Percentiles rank a stretch among this genome's conserved stretches.
phyloP scores from a whole-genome alignment of 2,113 vertebrate genomes.

The Microtus ochrogaster region DNA sequence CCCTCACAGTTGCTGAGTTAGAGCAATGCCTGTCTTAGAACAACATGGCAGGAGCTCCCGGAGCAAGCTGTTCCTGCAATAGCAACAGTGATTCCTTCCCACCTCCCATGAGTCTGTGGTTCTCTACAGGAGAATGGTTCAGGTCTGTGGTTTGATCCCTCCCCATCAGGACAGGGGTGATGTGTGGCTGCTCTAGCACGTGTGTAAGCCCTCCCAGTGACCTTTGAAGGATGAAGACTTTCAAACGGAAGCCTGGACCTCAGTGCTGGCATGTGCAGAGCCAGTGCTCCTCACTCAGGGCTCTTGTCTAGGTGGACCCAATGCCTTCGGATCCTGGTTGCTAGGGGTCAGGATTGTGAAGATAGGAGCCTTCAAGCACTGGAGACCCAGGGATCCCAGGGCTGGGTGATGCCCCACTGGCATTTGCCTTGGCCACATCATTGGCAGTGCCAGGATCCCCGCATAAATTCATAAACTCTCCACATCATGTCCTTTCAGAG shows the following conservation, averaged over 20 bases:
- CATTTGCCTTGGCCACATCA: rapidly evolving
- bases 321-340: not conserved
- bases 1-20: not conserved
- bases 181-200: rapidly evolving
- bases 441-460: not conserved
- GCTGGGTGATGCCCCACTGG: not conserved
- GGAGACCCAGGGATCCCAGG: not conserved
- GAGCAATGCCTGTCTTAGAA: not conserved
- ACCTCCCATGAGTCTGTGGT: not conserved
- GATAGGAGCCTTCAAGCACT: not conserved
- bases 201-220: not conserved
- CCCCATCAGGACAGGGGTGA: too few species aligned
- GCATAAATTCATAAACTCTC: not conserved
- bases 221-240: not conserved
- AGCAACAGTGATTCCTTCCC: too few species aligned
- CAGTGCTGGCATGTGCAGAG: rapidly evolving
- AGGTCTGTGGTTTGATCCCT: rapidly evolving
- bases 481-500: not conserved
- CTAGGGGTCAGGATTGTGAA: not conserved
- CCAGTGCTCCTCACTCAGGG: not conserved
- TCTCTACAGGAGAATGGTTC: not conserved
- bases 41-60: not conserved
- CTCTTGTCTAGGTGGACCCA: not conserved
- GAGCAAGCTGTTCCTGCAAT: too few species aligned
- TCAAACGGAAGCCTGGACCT: too few species aligned